A percentile compares a stretch with the other conserved stretches of the same genome.
Conservation (phyloP, 1,140 invertebrate species). For the Cryptotermes secundus region DNA sequence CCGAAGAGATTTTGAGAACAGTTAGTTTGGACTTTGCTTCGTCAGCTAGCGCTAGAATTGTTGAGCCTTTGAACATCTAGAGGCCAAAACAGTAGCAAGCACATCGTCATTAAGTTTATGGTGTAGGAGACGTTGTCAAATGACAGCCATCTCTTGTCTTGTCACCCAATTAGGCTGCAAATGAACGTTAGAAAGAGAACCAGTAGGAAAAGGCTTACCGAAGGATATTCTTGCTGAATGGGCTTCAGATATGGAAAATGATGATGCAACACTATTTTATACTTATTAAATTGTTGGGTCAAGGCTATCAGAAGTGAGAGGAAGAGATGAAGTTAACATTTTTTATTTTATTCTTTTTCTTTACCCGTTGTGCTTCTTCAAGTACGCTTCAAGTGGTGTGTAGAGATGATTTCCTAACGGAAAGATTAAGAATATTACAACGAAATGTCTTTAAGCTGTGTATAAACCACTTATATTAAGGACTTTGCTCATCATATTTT, state of each 20-base stretch:
- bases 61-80: too few species aligned
- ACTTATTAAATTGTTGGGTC: background rate
- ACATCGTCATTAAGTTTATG: background rate
- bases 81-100: too few species aligned
- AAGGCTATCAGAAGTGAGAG: constrained; percentile 3
- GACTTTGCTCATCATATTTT: background rate
- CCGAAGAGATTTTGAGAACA: too few species aligned
- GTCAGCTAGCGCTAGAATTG: too few species aligned
- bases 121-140: background rate
- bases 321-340: background rate
- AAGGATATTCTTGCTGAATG: background rate
- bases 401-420: background rate
- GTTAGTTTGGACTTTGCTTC: too few species aligned
- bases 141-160: background rate
- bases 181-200: background rate
- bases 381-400: background rate
- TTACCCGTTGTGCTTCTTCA: background rate
- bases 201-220: background rate
- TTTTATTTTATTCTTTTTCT: background rate
- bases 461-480: constrained; percentile 3
- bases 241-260: background rate
- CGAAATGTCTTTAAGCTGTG: background rate
- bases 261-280: constrained; percentile 6
- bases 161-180: background rate
- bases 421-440: background rate